Conservation (phyloP, 2,797 vertebrate species). For the Phrynocephalus guinanensis region DNA sequence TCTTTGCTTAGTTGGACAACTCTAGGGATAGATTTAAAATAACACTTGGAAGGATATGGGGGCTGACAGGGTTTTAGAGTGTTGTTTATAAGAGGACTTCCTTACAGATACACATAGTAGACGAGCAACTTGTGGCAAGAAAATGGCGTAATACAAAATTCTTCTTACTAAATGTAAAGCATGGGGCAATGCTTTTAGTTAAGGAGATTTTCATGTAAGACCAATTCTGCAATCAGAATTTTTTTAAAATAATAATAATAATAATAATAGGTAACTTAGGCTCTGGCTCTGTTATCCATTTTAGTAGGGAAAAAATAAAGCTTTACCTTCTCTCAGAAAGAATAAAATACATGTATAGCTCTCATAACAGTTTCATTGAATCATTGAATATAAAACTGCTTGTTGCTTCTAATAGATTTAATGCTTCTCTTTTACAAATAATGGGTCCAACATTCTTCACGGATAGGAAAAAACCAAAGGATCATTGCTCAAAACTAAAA, state of each 20-base stretch:
- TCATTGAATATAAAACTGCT: slow-evolving; percentile 48
- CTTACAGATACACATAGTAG: background rate
- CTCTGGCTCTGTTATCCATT: background rate
- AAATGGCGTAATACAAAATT: background rate
- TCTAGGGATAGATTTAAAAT: slow-evolving; percentile 14
- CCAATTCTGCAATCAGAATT: slow-evolving; percentile 28
- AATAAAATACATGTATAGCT: slow-evolving; percentile 49
- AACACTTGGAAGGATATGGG: slow-evolving; percentile 6
- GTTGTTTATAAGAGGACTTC: background rate
- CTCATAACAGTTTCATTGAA: slow-evolving; percentile 34
- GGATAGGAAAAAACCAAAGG: slow-evolving; percentile 55
- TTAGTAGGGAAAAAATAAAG: slow-evolving; percentile 40
- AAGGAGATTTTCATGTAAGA: background rate
- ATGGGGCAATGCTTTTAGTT: slow-evolving; percentile 14
- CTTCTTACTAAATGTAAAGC: background rate
- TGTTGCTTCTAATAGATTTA: slow-evolving; percentile 54
- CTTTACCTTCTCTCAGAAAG: slow-evolving; percentile 22
- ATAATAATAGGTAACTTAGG: slow-evolving; percentile 7
- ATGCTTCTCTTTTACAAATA: slow-evolving; percentile 63
- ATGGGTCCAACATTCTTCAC: slow-evolving; percentile 58
- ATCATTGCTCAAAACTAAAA: slow-evolving; percentile 64
- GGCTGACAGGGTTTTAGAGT: background rate
- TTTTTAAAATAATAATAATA: background rate
- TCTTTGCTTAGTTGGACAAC: background rate
- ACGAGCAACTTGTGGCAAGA: slow-evolving; percentile 5